A percentile compares a stretch with the other conserved stretches of the same genome.
Conservation (phyloP, 1,140 invertebrate genomes). For the Forficula auricularia region DNA sequence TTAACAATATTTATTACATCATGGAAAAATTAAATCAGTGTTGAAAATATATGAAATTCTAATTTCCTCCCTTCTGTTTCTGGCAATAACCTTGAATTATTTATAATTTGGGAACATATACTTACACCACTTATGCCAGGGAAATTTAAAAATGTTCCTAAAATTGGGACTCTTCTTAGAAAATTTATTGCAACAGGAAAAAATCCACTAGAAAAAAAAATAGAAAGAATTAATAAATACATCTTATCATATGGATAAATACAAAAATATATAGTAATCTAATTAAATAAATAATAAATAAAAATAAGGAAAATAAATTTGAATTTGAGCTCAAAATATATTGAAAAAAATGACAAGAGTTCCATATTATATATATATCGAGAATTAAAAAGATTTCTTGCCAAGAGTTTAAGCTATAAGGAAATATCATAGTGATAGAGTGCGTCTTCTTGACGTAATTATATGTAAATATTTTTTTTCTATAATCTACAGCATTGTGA, state of each 20-base stretch:
- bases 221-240: conserved; percentile 7
- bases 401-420: too few relatives aligned
- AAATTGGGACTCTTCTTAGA: conserved; percentile 54
- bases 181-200: conserved; percentile 81
- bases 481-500: too few relatives aligned
- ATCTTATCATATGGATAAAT: not conserved
- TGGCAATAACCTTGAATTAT: conserved; percentile 1
- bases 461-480: too few relatives aligned
- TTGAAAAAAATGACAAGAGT: too few relatives aligned
- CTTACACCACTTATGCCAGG: conserved; percentile 45
- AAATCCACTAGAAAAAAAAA: conserved; percentile 47
- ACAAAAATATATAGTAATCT: not conserved
- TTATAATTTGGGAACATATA: conserved; percentile 10
- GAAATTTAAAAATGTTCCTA: conserved; percentile 55
- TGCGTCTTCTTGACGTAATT: too few relatives aligned
- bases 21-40: not conserved
- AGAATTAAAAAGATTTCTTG: too few relatives aligned
- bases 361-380: too few relatives aligned
- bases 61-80: conserved; percentile 2
- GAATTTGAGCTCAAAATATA: not conserved
- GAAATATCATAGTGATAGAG: too few relatives aligned
- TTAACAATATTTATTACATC: too few relatives aligned
- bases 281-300: not conserved
- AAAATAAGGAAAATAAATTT: not conserved
- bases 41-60: not conserved